These are phyloP conservation scores for Chaenodraco wilsoni DNA, from an alignment of 2,797 vertebrate species.

Conservation along the genomic window DNA sequence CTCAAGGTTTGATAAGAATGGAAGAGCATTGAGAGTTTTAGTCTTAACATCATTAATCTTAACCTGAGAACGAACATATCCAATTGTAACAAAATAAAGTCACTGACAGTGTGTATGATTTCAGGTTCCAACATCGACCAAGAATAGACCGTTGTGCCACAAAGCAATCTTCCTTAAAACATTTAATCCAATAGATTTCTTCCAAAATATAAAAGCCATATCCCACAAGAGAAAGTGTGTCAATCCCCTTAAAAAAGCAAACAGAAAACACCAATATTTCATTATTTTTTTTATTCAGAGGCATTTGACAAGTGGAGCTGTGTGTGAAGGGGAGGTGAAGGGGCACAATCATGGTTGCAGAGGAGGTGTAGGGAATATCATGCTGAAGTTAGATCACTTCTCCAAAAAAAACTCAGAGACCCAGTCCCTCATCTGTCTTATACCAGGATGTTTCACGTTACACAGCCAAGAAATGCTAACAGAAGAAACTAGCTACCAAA, in stretches of 20 bases:
- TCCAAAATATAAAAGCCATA: neutral
- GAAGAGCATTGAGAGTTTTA: no score
- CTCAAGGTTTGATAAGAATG: no score
- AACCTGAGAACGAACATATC: no score
- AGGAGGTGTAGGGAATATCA: constrained; percentile 87
- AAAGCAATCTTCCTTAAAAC: neutral
- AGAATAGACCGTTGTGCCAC: neutral
- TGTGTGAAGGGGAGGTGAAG: constrained; percentile 88
- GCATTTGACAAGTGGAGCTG: constrained; percentile 98
- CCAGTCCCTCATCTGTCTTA: constrained; percentile 90
- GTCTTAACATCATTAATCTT: no score
- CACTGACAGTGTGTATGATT: no score
- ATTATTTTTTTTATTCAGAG: constrained; percentile 91
- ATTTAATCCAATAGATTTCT: neutral
- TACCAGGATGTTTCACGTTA: constrained; percentile 89
- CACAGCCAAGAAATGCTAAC: constrained; percentile 89
- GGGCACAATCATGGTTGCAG: constrained; percentile 90
- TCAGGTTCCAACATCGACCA: no score
- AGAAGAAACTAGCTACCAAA: constrained; percentile 88
- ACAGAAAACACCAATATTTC: constrained; percentile 78
- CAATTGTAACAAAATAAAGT: no score
- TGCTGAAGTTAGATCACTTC: constrained; percentile 90
- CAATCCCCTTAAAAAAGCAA: neutral
- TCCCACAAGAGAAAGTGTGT: neutral
- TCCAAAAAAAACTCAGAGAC: constrained; percentile 71